These are phyloP conservation scores for Microtus montanus DNA, from an alignment of 2,113 vertebrate genomes.

Conservation along the genomic window DNA sequence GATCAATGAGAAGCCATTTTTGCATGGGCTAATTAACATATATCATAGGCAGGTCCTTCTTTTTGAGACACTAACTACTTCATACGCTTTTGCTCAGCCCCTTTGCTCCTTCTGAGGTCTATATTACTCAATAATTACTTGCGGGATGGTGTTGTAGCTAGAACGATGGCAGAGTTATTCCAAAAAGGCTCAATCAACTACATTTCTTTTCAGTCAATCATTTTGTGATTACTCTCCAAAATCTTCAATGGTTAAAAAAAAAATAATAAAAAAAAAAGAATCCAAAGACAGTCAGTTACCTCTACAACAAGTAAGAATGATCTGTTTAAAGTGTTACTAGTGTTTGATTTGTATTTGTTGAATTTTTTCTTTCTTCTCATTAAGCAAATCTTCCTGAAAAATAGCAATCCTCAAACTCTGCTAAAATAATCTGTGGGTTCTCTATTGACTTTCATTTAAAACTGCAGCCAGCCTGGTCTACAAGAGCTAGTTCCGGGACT, in stretches of 20 bases:
- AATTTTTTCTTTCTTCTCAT: not conserved
- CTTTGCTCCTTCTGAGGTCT: not conserved
- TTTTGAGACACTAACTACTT: not conserved
- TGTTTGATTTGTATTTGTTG: not conserved
- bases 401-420: not conserved
- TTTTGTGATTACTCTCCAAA: slow-evolving; percentile 20
- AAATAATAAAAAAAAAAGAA: not conserved
- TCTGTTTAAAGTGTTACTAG: not conserved
- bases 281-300: not conserved
- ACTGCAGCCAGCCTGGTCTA: not conserved
- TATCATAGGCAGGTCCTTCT: not conserved
- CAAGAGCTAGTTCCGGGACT: too few species aligned
- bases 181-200: not conserved
- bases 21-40: not conserved
- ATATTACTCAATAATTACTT: slow-evolving; percentile 24
- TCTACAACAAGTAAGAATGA: not conserved
- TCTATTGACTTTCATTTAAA: slow-evolving; percentile 40
- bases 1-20: slow-evolving; percentile 7
- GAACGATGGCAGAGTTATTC: not conserved
- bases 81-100: not conserved
- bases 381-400: slow-evolving; percentile 5
- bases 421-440: not conserved
- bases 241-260: not conserved
- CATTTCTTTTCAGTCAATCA: slow-evolving; percentile 17
- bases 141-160: not conserved